Conservation (phyloP, 2,113 vertebrate species). For the Pyrgilauda ruficollis region DNA sequence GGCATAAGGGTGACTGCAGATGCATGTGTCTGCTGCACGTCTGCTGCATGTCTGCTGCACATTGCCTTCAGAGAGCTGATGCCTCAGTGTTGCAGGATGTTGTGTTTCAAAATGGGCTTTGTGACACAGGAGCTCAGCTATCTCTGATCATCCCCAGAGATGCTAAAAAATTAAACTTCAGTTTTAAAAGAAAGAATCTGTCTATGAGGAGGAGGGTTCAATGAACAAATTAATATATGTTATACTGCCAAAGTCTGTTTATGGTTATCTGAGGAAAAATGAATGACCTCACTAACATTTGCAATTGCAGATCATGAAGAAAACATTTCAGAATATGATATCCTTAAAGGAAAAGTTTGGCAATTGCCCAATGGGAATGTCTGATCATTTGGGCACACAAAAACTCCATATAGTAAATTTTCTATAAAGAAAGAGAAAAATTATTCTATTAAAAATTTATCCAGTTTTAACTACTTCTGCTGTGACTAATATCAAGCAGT, state of each 20-base stretch:
- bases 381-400: neutral
- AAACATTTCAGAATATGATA: neutral
- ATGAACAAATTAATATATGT: neutral
- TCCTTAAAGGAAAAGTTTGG: neutral
- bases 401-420: neutral
- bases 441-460: neutral
- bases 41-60: neutral
- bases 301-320: neutral
- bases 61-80: neutral
- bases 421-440: neutral
- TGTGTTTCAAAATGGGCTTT: neutral
- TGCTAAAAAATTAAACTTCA: neutral
- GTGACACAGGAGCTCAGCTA: neutral
- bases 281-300: neutral
- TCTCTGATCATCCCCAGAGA: neutral
- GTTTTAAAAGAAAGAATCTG: neutral
- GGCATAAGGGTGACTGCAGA: neutral
- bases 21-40: neutral
- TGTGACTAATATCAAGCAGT: neutral
- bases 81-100: neutral
- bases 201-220: neutral
- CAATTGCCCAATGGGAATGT: accelerated
- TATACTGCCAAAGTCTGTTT: neutral
- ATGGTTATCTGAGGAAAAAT: neutral
- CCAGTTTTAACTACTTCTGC: neutral